A percentile compares a stretch with the other conserved stretches of the same genome.
phyloP scores from a whole-genome alignment of 2,888 invertebrate genomes.

The Machimus atricapillus region DNA sequence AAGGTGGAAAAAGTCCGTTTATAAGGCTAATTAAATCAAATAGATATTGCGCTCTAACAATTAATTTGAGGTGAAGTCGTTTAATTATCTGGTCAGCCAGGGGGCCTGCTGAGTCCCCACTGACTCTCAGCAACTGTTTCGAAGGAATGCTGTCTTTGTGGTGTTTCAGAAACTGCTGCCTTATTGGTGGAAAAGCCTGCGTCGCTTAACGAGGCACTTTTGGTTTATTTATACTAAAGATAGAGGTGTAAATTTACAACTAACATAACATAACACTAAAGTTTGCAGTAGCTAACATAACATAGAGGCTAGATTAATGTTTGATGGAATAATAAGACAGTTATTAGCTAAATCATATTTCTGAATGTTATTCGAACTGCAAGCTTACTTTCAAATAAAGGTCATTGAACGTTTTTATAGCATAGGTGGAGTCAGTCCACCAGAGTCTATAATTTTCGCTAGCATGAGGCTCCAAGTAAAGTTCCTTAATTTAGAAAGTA shows the following conservation, averaged over 20 bases:
- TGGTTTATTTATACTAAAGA: neutral
- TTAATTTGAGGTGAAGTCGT: constrained; percentile 18
- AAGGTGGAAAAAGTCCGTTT: constrained; percentile 47
- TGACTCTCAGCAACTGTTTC: neutral
- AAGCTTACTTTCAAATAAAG: too few species aligned
- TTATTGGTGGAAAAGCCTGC: neutral
- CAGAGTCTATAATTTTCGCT: too few species aligned
- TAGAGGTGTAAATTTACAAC: neutral
- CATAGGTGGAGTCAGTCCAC: too few species aligned
- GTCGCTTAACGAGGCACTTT: neutral
- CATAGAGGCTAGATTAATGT: neutral
- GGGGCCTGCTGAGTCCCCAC: neutral
- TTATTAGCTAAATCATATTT: neutral
- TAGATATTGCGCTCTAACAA: constrained; percentile 45
- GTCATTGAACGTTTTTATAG: too few species aligned
- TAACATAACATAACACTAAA: neutral
- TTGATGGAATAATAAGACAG: neutral
- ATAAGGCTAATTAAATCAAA: constrained; percentile 12
- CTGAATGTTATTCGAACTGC: neutral
- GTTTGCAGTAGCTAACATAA: neutral
- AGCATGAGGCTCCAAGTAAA: neutral
- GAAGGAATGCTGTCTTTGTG: neutral
- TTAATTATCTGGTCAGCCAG: neutral
- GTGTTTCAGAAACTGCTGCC: neutral
- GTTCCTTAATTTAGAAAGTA: too few species aligned